A percentile compares a stretch with the other conserved stretches of the same genome.
These are phyloP conservation scores for Xylocopa sonorina DNA, from an alignment of 1,140 invertebrate species.

Conservation along the genomic window DNA sequence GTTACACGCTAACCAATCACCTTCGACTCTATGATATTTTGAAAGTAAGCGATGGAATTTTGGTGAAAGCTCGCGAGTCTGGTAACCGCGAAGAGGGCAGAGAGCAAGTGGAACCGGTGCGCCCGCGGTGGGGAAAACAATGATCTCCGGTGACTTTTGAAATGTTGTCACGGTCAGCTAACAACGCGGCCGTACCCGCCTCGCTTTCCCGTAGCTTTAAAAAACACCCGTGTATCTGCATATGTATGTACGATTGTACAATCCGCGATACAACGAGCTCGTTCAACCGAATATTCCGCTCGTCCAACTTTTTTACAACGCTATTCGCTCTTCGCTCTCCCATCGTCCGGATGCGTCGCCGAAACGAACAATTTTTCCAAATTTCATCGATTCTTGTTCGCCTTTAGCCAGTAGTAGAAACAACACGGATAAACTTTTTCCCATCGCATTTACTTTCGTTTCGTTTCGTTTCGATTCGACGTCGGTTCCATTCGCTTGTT, in stretches of 20 bases:
- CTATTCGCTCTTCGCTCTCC: background rate
- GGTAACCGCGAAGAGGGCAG: no score
- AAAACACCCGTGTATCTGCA: slow-evolving; percentile 20
- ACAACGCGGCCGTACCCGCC: slow-evolving; percentile 7
- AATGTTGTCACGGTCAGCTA: slow-evolving; percentile 53
- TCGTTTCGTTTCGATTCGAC: slow-evolving; percentile 3
- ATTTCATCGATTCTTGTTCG: no score
- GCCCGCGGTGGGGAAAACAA: slow-evolving; percentile 43
- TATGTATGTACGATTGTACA: no score
- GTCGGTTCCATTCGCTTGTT: slow-evolving; percentile 1
- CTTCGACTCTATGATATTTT: no score
- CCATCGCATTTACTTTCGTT: no score
- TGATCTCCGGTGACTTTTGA: slow-evolving; percentile 37
- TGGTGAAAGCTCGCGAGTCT: slow-evolving; percentile 7
- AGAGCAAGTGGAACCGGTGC: no score
- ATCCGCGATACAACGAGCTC: background rate
- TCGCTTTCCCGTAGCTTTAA: slow-evolving; percentile 45
- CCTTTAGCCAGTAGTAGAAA: no score
- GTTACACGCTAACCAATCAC: background rate
- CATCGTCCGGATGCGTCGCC: no score
- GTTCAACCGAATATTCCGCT: background rate
- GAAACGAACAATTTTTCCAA: no score
- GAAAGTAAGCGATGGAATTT: slow-evolving; percentile 28
- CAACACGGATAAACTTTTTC: background rate
- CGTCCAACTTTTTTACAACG: slow-evolving; percentile 30